Base-by-base conservation (phyloP, 2,797 vertebrate species). In the Sylvilagus floridanus region DNA sequence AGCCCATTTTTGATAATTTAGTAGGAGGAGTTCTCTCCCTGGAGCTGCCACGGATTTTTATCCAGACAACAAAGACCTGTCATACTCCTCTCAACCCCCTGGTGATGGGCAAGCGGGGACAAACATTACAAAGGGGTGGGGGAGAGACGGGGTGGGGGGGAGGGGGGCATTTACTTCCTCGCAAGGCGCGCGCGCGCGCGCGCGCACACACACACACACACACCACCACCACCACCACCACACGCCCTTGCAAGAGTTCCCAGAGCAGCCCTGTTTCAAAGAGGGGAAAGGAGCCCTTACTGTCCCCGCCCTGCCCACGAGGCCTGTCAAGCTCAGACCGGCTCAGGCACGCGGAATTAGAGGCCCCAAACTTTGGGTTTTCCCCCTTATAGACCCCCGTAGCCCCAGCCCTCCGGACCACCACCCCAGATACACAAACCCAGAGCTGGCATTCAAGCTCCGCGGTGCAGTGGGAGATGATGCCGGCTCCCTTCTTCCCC, bases 11-110 rank as follows among this genome's bases (percentile, higher is more conserved):
- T 99, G 99, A 99, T 99, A 99, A 99, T 99, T 99, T 99, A 99
- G 99, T 99, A 99, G 99, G 99, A 99, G 99, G 99, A 99, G 99
- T 98, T 98, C 99, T 98, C 98, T 98, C 98, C 98, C 98, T 95
- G 98, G 98, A 98, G 98, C 99, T 98, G 98, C 98, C 98, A 97
- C 98, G 98, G 98, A 99, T 98, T 99, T 98, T 98, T 99, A 98
- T 98, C 99, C 99, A 99, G 98, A 98, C 99, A 99, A 99, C 99
- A 99, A 99, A 99, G 99, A 99, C 98, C 99, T 99, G 99, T 99
- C 99, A 99, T 98, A 99, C 99, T 99, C 97, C 98, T 98, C 98
- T 98, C 98, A 98, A 98, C 99, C 98, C 98, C 98, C 98, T 97
- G 97, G 98, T 98, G 99, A 98, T 98, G 98, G 98, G 98, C 98